Base-by-base conservation (phyloP, 2,113 vertebrate genomes). In the Rhynchopsitta pachyrhyncha region DNA sequence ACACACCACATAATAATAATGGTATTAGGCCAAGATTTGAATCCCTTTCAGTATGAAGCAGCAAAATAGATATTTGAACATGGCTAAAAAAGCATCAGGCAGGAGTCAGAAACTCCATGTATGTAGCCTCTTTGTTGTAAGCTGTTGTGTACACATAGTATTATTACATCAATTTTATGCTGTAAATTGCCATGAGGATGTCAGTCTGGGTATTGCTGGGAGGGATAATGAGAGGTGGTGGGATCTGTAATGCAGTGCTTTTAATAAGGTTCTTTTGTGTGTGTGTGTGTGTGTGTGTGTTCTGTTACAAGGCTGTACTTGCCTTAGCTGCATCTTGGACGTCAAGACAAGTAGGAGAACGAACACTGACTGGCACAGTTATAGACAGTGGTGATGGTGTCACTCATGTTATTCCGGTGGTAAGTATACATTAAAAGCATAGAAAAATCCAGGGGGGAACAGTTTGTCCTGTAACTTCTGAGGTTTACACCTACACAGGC, bases 321-420 rank as follows among this genome's bases (percentile, higher is more conserved):
- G 99, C 99, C 91, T 98, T 99, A 95, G 99, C 99, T 74, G 99
- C 99, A 8, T 99, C 99, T 67, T 99, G 99, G 99, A 99, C 99
- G 25, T 99, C 99, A 91, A 98, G 99, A 90, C 99, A 99, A 97
- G 99, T 99, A 85, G 99, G 99, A 64, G 99, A 99, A 96, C 98
- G 99, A 95, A 99, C 99, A 0, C 97, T 99, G 96, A 99, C 99
- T 1, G 99, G 99, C 89, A 99, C 99, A 1, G 99, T 99, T 95
- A 99, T 99, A 97, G 99, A 99, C 98, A 99, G 99, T 35, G 99
- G 99, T 50, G 99, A 99, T 25, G 99, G 99, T 27, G 99, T 99
- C 96, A 99, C 99, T 81, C 99, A 99, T 23, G 99, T 99, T 94
- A 99, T 99, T 96, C 99, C 99, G 93, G 99, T 99, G 98, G 99